Conservation (phyloP, 2,797 vertebrate species). For the Babyrousa celebensis region DNA sequence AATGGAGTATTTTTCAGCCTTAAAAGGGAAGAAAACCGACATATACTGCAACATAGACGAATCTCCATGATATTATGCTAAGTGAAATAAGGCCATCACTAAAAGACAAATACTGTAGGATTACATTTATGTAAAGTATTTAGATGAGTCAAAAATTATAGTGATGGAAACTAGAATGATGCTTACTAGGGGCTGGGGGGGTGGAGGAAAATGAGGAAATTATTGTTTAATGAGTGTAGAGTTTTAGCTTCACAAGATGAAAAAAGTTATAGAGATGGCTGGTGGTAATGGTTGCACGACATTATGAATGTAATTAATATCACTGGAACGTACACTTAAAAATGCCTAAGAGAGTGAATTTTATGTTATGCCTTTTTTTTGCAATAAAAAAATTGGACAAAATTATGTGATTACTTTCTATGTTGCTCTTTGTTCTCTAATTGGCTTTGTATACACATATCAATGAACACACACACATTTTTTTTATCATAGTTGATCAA, state of each 20-base stretch:
- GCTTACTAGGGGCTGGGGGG: not conserved
- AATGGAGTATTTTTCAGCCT: too few species aligned
- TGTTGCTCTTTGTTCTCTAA: not conserved
- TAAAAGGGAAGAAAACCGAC: too few species aligned
- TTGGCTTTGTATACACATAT: not conserved
- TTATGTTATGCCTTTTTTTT: not conserved
- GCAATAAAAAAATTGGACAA: not conserved
- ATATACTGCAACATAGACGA: too few species aligned
- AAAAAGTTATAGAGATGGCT: not conserved
- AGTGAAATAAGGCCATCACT: not conserved
- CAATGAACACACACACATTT: not conserved
- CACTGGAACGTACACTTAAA: not conserved
- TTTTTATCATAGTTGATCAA: slow-evolving; percentile 60
- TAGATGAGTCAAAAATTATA: not conserved
- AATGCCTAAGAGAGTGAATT: not conserved
- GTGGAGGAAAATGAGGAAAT: not conserved
- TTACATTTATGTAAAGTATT: not conserved
- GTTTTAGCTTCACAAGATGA: not conserved
- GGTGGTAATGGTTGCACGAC: not conserved
- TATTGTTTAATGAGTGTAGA: not conserved
- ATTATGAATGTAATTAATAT: not conserved
- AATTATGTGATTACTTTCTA: not conserved
- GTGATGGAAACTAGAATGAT: not conserved
- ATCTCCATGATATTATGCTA: not conserved
- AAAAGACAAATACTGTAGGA: not conserved